Evolutionary conservation across 2,888 invertebrate genomes (phyloP).

Genomic region (Euplagia quadripunctaria): DNA sequence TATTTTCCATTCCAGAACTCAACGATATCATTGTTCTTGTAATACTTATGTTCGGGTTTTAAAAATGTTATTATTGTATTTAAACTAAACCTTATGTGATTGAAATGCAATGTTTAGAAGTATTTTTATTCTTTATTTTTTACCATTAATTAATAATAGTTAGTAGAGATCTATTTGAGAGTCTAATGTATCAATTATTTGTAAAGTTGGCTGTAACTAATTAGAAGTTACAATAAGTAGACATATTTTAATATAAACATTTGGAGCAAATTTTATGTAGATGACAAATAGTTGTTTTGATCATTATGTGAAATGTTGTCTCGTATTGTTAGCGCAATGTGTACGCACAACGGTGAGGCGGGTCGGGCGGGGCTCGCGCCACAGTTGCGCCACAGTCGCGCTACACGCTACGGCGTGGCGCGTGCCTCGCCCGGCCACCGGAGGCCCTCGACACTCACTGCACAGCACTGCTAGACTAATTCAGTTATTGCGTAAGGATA

Average conservation of each 20-base stretch:
- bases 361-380: constrained; percentile 49
- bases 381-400: constrained; percentile 11
- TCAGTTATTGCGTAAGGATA: constrained; percentile 85
- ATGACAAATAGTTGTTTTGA: constrained; percentile 86
- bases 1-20: constrained; percentile 87
- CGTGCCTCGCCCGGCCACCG: constrained; percentile 53
- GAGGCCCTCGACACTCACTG: constrained; percentile 77
- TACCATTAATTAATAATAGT: constrained; percentile 87
- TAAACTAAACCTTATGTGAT: constrained; percentile 88
- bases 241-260: constrained; percentile 87
- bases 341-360: constrained; percentile 82
- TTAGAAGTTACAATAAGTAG: constrained; percentile 87
- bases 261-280: constrained; percentile 87
- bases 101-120: constrained; percentile 88
- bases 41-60: constrained; percentile 86
- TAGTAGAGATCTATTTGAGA: constrained; percentile 88
- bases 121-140: constrained; percentile 88
- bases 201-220: constrained; percentile 88
- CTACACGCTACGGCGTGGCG: constrained; percentile 19
- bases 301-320: constrained; percentile 86
- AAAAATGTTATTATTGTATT: constrained; percentile 87
- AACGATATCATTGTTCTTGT: constrained; percentile 87
- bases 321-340: constrained; percentile 82
- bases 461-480: constrained; percentile 86
- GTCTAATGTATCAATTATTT: constrained; percentile 88